phyloP scores from a whole-genome alignment of 2,888 invertebrate genomes.

The Augiades crinisus region DNA sequence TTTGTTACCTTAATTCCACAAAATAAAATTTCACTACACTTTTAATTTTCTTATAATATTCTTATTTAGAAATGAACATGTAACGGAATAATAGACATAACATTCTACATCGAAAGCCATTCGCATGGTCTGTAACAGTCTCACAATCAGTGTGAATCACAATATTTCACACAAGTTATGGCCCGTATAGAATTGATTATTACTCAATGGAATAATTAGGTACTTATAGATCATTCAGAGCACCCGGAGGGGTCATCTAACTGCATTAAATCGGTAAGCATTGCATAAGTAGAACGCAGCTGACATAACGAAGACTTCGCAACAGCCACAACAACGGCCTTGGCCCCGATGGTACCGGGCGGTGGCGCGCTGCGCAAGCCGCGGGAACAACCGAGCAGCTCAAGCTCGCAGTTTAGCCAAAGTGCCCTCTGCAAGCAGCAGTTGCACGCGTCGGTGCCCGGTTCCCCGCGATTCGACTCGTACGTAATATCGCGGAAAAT shows the following conservation, averaged over 20 bases:
- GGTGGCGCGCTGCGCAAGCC: slow-evolving; percentile 34
- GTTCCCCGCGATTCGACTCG: neutral
- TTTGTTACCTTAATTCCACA: no score
- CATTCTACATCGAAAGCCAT: no score
- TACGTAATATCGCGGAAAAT: slow-evolving; percentile 12
- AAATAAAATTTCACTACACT: no score
- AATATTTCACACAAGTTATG: no score
- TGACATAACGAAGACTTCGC: slow-evolving; percentile 78
- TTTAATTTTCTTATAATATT: no score
- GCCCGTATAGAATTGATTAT: no score
- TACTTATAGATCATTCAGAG: slow-evolving; percentile 17
- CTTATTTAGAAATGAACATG: no score
- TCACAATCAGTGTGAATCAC: no score
- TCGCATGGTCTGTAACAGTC: no score
- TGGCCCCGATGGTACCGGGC: slow-evolving; percentile 59
- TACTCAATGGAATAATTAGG: neutral
- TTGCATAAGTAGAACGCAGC: slow-evolving; percentile 79
- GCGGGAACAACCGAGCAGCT: slow-evolving; percentile 24
- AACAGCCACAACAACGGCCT: slow-evolving; percentile 60
- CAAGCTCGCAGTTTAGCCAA: neutral
- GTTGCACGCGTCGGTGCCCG: slow-evolving; percentile 1
- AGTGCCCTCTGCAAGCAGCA: slow-evolving; percentile 6
- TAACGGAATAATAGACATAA: no score
- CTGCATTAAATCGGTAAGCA: slow-evolving; percentile 65
- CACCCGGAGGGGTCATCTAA: slow-evolving; percentile 57